Evolutionary conservation across 2,888 invertebrate species (phyloP), one percentile per base, ranked within the genome.

Genomic region (Terebella lapidaria): DNA sequence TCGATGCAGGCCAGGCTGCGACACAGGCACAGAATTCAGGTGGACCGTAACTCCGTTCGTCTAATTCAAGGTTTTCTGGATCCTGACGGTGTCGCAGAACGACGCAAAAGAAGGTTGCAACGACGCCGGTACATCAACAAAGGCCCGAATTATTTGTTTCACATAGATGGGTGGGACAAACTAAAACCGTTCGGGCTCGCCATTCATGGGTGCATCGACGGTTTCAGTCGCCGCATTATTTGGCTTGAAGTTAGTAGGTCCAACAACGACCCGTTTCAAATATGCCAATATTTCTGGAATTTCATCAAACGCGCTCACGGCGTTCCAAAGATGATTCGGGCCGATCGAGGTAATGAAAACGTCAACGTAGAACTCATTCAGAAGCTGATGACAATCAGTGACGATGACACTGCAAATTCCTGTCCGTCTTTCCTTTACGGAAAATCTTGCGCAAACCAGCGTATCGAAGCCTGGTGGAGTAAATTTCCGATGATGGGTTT

Each of bases 151-250:
- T 26, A 25, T 20, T 10, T 26, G 5, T 53, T 24, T 24, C 53
- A 53, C 20, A 10, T 53, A 27, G 53, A 53, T 20, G 5, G 25
- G 10, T 53, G 20, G 24, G 53, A 53, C 20, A 53, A 53, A 26
- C 27, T 53, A 27, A 53, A 53, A 5, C 24, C 25, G 20, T 53
- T 25, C 20, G 53, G 53, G 10, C 22, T 53, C 10, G 22, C 25
- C 20, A 53, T 53, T 25, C 24, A 53, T 53, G 24, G 53, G 10
- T 53, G 53, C 53, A 53, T 53, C 22, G 53, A 53, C 27, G 53
- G 53, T 25, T 53, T 25, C 20, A 25, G 25, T 5, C 24, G 53
- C 4, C 15, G 20, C 15, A 25, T 53, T 15, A 18, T 53, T 5
- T 53, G 53, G 53, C 24, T 53, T 10, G 27, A 53, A 26, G 53